These are phyloP conservation scores for Scaptomyza pallida DNA, from an alignment of 1,140 invertebrate species.

Conservation along the genomic window DNA sequence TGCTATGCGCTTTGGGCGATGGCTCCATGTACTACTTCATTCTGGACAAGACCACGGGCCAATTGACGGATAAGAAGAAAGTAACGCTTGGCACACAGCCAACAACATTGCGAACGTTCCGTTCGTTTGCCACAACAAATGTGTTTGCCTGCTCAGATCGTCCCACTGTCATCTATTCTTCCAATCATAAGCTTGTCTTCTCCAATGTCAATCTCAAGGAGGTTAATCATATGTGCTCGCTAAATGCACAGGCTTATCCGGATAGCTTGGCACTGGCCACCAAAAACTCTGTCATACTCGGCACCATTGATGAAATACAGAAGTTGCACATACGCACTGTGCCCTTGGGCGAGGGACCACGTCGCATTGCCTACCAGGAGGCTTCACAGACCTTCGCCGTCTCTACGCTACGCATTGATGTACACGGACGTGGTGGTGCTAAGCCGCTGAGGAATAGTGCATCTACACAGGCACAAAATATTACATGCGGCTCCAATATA, in stretches of 20 bases:
- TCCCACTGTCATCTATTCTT: slow-evolving; percentile 99
- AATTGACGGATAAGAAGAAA: slow-evolving; percentile 93
- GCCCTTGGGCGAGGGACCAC: slow-evolving; percentile 95
- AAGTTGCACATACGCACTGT: slow-evolving; percentile 98
- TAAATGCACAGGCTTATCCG: slow-evolving; percentile 97
- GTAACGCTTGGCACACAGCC: slow-evolving; percentile 98
- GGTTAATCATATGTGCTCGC: slow-evolving; percentile 99
- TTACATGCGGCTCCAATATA: slow-evolving; percentile 85
- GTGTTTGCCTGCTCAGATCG: slow-evolving; percentile 99
- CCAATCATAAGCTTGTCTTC: slow-evolving; percentile 99
- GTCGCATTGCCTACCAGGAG: slow-evolving; percentile 97
- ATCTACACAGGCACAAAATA: slow-evolving; percentile 89
- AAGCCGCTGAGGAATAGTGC: slow-evolving; percentile 90
- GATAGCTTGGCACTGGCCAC: slow-evolving; percentile 97
- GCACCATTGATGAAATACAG: slow-evolving; percentile 99
- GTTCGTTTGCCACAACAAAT: slow-evolving; percentile 96
- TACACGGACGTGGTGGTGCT: slow-evolving; percentile 89
- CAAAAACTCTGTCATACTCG: slow-evolving; percentile 96
- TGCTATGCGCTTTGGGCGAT: slow-evolving; percentile 97
- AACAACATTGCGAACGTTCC: slow-evolving; percentile 95
- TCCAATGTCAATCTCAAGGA: slow-evolving; percentile 99
- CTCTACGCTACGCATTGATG: slow-evolving; percentile 94
- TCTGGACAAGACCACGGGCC: slow-evolving; percentile 89
- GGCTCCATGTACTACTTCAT: slow-evolving; percentile 99
- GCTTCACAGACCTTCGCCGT: slow-evolving; percentile 97